Evolutionary conservation across 2,113 vertebrate species (phyloP).

Genomic region (Catharus bicknelli): DNA sequence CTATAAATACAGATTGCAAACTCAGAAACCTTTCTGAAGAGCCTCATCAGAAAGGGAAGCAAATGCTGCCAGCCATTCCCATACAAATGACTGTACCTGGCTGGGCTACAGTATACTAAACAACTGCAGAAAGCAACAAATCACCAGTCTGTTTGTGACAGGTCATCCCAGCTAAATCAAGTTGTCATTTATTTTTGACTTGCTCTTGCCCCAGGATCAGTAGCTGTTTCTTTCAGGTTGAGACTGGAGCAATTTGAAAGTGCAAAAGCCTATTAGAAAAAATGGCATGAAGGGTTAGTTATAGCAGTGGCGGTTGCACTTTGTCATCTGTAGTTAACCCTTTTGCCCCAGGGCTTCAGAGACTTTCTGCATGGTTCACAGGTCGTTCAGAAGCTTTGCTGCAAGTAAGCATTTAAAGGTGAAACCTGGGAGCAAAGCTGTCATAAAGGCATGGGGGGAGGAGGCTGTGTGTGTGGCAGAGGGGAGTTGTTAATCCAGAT

Average conservation of each 20-base stretch:
- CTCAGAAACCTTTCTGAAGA: background rate
- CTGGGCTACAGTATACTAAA: conserved; percentile 44
- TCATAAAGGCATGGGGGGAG: background rate
- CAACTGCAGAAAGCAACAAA: conserved; percentile 55
- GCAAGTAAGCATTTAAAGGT: conserved; percentile 20
- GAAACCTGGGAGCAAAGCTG: conserved; percentile 6
- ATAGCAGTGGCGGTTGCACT: conserved; percentile 47
- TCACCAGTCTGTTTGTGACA: conserved; percentile 64
- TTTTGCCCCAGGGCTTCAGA: conserved; percentile 46
- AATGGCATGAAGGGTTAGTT: conserved; percentile 68
- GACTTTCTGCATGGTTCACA: conserved; percentile 40
- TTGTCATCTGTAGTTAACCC: conserved; percentile 65
- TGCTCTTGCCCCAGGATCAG: conserved; percentile 57
- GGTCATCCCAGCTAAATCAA: conserved; percentile 67
- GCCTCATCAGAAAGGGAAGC: background rate
- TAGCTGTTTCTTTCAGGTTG: conserved; percentile 58
- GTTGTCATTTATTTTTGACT: conserved; percentile 71
- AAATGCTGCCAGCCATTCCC: background rate
- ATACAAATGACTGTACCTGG: conserved; percentile 16
- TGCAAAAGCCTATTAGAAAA: conserved; percentile 67
- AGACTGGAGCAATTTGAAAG: conserved; percentile 64
- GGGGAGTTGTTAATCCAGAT: background rate
- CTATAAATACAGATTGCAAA: background rate
- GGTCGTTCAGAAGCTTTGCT: conserved; percentile 15
- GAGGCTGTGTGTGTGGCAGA: background rate